Base-by-base conservation (phyloP, 2,888 invertebrate genomes). In the Cryptophagus acutangulus region DNA sequence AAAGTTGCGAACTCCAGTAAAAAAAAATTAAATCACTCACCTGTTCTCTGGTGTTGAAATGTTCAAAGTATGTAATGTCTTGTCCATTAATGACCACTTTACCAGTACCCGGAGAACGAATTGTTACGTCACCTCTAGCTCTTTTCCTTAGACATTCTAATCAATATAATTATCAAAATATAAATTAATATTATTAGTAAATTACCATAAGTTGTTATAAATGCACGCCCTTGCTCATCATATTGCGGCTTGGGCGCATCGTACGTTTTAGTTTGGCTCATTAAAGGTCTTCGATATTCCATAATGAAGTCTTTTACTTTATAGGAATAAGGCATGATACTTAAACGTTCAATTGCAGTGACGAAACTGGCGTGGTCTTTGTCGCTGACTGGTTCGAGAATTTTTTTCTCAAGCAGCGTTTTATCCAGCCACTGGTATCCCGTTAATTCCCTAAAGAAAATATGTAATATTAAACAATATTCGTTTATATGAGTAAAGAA, bases 61-160 rank as follows among this genome's bases (percentile, higher is more conserved):
- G 72, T 17, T 75, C 66, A 65, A 95, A 94, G 65, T 87, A 91
- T 4, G 77, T 75, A 18, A 93, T 76, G 61, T 85, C 84, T 59
- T 79, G 62, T 2, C 84, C 87, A 70, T 95, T 94, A 38, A 95
- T 84, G 17, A 72, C 76, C 38, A 94, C 77, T 62, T 81, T 77
- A 2, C 96, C 95, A 35, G 84, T 81, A 9, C 96, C 95, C 14
- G 90, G 85, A 8, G 79, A 78, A 44, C 74, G 75, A 5, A 95
- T 71, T n/a, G 83, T 88, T 0, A 94, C 91, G 65, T 80, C 75
- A 1, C 84, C 93, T 54, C 77, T 72, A 0, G 87, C 79, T 42
- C 72, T 70, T 68, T 89, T 90, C 44, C 87, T 75, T 38, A 77
- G 65, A 61, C 85, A 86, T 67, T 82, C 80, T 79, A 46, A 26